phyloP scores from a whole-genome alignment of 37 sponge, comb jelly and placozoan genomes.

The Ianthella basta region DNA sequence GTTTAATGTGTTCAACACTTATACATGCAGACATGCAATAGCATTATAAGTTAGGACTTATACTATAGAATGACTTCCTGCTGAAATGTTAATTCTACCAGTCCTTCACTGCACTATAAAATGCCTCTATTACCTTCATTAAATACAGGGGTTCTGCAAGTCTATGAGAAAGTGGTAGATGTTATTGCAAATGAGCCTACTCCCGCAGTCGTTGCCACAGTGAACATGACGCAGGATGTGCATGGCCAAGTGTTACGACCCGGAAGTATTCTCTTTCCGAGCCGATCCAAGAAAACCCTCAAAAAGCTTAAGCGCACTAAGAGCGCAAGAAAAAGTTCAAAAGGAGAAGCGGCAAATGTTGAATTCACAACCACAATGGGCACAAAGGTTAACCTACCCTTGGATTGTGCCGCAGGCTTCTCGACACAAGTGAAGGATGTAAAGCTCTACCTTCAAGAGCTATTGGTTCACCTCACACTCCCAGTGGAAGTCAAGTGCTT shows the following conservation, averaged over 20 bases:
- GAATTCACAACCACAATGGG: constrained; percentile 12
- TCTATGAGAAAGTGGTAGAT: constrained; percentile 1
- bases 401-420: constrained; percentile 1
- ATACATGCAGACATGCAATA: no score
- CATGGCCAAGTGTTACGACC: constrained; percentile 13
- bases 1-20: no score
- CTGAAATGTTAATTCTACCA: no score
- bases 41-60: no score
- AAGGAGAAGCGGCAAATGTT: not conserved
- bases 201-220: not conserved
- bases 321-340: no score
- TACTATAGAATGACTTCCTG: no score
- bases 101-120: no score
- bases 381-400: not conserved
- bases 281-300: not conserved
- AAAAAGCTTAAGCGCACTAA: no score
- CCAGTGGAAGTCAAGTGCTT: constrained; percentile 19
- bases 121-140: not conserved
- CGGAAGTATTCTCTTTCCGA: constrained; percentile 1
- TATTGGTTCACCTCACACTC: not conserved
- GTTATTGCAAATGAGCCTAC: not conserved
- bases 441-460: constrained; percentile 23
- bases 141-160: not conserved
- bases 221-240: not conserved
- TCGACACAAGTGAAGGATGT: not conserved